Conservation (phyloP, 2,797 vertebrate species). For the Craterocephalus amniculus region DNA sequence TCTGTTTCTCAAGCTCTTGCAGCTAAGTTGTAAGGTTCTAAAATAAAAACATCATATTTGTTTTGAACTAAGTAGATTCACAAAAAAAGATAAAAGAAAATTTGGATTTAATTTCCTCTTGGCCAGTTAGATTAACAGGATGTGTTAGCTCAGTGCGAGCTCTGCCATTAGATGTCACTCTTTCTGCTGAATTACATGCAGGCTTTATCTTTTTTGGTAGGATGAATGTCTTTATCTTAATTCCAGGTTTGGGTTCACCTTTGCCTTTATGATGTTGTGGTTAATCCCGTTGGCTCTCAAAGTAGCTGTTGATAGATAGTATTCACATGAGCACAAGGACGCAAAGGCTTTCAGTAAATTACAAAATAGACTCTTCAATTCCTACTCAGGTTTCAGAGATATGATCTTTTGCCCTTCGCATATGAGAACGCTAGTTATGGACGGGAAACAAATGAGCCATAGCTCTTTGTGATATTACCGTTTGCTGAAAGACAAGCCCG, state of each 20-base stretch:
- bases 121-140: neutral
- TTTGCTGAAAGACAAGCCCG: slow-evolving; percentile 51
- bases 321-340: slow-evolving; percentile 5
- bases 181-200: slow-evolving; percentile 33
- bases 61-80: no score
- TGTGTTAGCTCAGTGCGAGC: neutral
- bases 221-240: neutral
- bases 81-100: no score
- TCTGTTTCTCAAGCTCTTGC: no score
- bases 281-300: slow-evolving; percentile 8
- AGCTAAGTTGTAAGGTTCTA: no score
- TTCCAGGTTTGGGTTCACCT: slow-evolving; percentile 27
- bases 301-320: neutral
- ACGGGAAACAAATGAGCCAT: slow-evolving; percentile 25
- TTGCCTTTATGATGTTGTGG: slow-evolving; percentile 17
- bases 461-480: slow-evolving; percentile 45
- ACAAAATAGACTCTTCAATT: slow-evolving; percentile 11
- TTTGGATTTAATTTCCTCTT: neutral
- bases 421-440: slow-evolving; percentile 13
- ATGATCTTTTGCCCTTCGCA: slow-evolving; percentile 23
- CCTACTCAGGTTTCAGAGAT: slow-evolving; percentile 29
- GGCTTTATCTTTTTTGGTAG: neutral
- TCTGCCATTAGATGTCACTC: slow-evolving; percentile 61
- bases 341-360: slow-evolving; percentile 18
- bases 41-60: no score